A percentile compares a stretch with the other conserved stretches of the same genome.
Evolutionary conservation across 2,113 vertebrate species (phyloP).

Genomic region (Heloderma charlesbogerti): DNA sequence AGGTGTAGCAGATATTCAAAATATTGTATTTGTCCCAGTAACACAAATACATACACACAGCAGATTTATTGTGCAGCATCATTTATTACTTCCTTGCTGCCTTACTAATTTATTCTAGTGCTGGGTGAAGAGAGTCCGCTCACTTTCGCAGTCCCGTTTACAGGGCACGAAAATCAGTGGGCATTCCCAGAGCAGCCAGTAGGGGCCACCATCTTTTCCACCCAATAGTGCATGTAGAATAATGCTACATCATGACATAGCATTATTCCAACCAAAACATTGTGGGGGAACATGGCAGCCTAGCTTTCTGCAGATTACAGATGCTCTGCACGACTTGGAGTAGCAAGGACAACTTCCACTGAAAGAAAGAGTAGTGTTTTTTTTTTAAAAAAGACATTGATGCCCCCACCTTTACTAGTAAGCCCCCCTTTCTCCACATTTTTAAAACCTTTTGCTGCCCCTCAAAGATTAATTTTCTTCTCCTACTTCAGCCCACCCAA

Average conservation of each 20-base stretch:
- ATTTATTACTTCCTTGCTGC: slow-evolving; percentile 39
- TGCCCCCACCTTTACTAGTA: background rate
- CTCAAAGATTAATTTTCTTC: background rate
- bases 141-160: background rate
- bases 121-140: background rate
- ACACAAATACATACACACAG: background rate
- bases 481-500: background rate
- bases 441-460: background rate
- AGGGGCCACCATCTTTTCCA: background rate
- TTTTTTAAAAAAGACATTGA: background rate
- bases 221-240: background rate
- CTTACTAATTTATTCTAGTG: slow-evolving; percentile 41
- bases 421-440: background rate
- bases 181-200: background rate
- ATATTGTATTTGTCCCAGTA: background rate
- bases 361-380: background rate
- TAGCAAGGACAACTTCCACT: background rate
- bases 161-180: background rate
- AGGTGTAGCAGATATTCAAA: background rate
- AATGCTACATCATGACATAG: background rate
- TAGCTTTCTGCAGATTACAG: background rate
- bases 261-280: background rate
- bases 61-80: background rate
- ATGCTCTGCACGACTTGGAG: background rate
- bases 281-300: background rate